Evolutionary conservation across 2,113 vertebrate genomes (phyloP).

Genomic region (Leucosticte australis): DNA sequence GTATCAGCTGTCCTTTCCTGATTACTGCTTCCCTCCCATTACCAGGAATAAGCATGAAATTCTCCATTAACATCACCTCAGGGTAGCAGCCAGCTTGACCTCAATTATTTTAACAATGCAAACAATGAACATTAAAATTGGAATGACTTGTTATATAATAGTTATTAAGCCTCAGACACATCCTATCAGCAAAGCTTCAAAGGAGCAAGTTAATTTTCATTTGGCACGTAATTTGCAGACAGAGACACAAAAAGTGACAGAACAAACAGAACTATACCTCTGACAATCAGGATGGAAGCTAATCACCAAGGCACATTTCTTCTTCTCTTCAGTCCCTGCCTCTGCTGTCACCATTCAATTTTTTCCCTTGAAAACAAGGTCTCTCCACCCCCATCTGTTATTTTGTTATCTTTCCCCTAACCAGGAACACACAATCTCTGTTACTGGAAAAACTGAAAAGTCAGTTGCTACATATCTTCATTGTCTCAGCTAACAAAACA

Average conservation of each 20-base stretch:
- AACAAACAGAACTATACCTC: neutral
- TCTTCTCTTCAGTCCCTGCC: neutral
- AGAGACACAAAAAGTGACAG: neutral
- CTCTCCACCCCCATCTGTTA: neutral
- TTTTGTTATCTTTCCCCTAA: neutral
- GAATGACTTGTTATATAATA: neutral
- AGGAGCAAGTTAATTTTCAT: conserved; percentile 41
- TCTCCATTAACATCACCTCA: neutral
- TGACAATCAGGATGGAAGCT: neutral
- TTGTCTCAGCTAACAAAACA: neutral
- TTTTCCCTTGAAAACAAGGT: neutral
- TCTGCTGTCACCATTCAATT: neutral
- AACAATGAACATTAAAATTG: conserved; percentile 41
- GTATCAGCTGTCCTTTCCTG: neutral
- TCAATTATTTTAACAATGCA: conserved; percentile 56
- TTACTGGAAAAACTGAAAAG: neutral
- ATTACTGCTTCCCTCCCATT: neutral
- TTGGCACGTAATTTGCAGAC: conserved; percentile 27
- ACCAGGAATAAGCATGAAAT: neutral
- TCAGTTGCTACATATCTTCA: neutral
- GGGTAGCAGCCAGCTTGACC: conserved; percentile 4
- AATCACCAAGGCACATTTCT: neutral
- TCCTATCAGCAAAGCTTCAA: conserved; percentile 26
- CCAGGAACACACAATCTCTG: neutral
- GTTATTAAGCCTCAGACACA: conserved; percentile 44